Conservation (phyloP, 2,797 vertebrate species). For the Gadopsis bispinosus region DNA sequence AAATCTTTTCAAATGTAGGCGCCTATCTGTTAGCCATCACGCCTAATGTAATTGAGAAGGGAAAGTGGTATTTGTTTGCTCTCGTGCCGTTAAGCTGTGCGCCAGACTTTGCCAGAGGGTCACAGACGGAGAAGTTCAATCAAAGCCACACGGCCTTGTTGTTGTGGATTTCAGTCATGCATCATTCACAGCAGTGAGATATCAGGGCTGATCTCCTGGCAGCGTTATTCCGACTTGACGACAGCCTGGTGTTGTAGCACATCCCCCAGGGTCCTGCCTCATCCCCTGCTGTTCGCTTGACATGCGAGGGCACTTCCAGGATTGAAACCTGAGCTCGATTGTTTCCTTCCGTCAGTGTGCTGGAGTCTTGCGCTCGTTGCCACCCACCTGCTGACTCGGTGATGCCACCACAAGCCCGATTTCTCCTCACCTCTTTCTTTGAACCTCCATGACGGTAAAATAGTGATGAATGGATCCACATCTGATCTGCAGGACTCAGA, state of each 20-base stretch:
- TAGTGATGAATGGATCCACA: slow-evolving; percentile 44
- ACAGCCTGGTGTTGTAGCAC: slow-evolving; percentile 9
- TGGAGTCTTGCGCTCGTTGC: slow-evolving; percentile 39
- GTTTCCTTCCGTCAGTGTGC: slow-evolving; percentile 69
- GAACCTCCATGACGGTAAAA: slow-evolving; percentile 42
- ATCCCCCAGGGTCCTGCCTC: slow-evolving; percentile 36
- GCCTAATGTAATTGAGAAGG: slow-evolving; percentile 33
- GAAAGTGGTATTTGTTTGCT: slow-evolving; percentile 39
- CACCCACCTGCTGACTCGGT: slow-evolving; percentile 69
- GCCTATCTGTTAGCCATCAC: slow-evolving; percentile 20
- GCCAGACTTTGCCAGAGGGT: slow-evolving; percentile 33
- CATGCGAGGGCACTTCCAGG: slow-evolving; percentile 65
- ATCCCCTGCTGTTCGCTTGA: slow-evolving; percentile 66
- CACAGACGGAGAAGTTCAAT: slow-evolving; percentile 34
- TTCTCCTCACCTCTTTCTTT: slow-evolving; percentile 41
- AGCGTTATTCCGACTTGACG: slow-evolving; percentile 21
- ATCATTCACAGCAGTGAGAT: slow-evolving; percentile 11
- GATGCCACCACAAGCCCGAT: slow-evolving; percentile 23
- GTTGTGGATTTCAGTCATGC: slow-evolving; percentile 28
- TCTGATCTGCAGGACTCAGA: slow-evolving; percentile 31
- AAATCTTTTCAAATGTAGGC: slow-evolving; percentile 25
- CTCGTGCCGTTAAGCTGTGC: slow-evolving; percentile 16
- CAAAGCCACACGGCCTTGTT: slow-evolving; percentile 39
- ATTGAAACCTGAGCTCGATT: slow-evolving; percentile 75
- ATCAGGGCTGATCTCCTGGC: slow-evolving; percentile 24